phyloP scores from a whole-genome alignment of 2,888 invertebrate species.

The Flabesymbios commensalis region DNA sequence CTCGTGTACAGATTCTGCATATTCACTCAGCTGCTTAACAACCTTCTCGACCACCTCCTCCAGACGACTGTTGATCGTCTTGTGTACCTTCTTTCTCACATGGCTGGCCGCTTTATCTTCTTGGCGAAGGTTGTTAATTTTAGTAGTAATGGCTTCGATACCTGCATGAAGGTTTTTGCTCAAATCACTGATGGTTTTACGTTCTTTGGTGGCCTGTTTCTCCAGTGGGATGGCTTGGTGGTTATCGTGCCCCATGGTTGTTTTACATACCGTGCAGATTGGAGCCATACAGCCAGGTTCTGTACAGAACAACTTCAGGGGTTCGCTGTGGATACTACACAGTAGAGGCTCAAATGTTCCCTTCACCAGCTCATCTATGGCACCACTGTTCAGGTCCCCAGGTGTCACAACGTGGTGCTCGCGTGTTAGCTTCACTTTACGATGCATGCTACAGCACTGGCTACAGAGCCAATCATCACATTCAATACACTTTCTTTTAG shows the following conservation, averaged over 20 bases:
- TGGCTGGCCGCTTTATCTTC: constrained; percentile 34
- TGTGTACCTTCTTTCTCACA: constrained; percentile 33
- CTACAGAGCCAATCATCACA: constrained; percentile 40
- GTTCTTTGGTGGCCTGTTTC: constrained; percentile 31
- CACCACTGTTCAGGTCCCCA: constrained; percentile 30
- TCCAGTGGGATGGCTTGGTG: constrained; percentile 33
- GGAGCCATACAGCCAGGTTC: constrained; percentile 33
- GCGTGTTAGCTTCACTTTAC: constrained; percentile 31
- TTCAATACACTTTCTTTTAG: constrained; percentile 34
- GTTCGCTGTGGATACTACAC: constrained; percentile 36
- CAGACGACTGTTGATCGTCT: constrained; percentile 33
- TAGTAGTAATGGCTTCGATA: constrained; percentile 27
- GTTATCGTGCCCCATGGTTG: constrained; percentile 34
- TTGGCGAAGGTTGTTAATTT: constrained; percentile 28
- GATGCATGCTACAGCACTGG: constrained; percentile 34
- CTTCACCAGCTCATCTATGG: constrained; percentile 35
- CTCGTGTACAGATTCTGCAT: constrained; percentile 34
- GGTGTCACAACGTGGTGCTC: constrained; percentile 33
- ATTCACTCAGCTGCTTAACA: constrained; percentile 29
- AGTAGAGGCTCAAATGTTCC: constrained; percentile 36
- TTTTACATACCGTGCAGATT: constrained; percentile 38
- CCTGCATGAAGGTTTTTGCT: constrained; percentile 22
- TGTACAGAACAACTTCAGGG: constrained; percentile 32
- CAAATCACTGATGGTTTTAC: constrained; percentile 14
- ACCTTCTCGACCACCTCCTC: constrained; percentile 31